A percentile compares a stretch with the other conserved stretches of the same genome.
Conservation (phyloP, 2,888 invertebrate genomes). For the Ophioninae sp. region DNA sequence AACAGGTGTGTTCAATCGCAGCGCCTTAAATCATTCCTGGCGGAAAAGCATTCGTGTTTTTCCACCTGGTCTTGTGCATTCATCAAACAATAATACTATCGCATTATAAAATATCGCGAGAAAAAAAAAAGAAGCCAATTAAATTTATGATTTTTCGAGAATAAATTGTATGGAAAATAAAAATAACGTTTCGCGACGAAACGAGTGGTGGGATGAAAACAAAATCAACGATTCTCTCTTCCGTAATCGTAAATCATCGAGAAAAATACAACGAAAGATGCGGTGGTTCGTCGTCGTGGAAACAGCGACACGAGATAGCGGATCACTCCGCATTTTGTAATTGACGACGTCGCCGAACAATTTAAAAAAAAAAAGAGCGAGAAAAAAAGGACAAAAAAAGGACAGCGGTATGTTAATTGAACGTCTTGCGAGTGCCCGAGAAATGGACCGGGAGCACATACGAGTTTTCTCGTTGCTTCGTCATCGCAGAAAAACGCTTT, state of each 20-base stretch:
- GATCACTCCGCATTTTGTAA: slow-evolving; percentile 6
- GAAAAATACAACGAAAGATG: neutral
- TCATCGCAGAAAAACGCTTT: slow-evolving; percentile 43
- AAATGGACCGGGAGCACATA: slow-evolving; percentile 26
- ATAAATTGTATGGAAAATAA: neutral
- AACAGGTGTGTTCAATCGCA: neutral
- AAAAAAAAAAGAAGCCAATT: neutral
- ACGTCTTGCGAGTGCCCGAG: slow-evolving; percentile 15
- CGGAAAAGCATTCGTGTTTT: neutral
- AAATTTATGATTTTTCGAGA: neutral
- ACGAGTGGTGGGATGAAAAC: neutral
- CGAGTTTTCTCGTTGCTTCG: slow-evolving; percentile 46
- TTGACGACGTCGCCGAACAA: slow-evolving; percentile 17
- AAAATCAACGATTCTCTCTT: neutral
- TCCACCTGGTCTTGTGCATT: neutral
- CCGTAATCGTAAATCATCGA: neutral
- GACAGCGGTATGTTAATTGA: slow-evolving; percentile 18
- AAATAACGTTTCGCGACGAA: neutral
- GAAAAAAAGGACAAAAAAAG: no score
- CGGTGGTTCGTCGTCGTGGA: neutral
- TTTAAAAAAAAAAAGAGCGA: slow-evolving; percentile 14
- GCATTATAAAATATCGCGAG: neutral
- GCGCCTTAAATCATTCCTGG: neutral
- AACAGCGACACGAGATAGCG: slow-evolving; percentile 5
- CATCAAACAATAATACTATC: neutral